phyloP scores from a whole-genome alignment of 2,888 invertebrate genomes.

The Oscheius sp. region DNA sequence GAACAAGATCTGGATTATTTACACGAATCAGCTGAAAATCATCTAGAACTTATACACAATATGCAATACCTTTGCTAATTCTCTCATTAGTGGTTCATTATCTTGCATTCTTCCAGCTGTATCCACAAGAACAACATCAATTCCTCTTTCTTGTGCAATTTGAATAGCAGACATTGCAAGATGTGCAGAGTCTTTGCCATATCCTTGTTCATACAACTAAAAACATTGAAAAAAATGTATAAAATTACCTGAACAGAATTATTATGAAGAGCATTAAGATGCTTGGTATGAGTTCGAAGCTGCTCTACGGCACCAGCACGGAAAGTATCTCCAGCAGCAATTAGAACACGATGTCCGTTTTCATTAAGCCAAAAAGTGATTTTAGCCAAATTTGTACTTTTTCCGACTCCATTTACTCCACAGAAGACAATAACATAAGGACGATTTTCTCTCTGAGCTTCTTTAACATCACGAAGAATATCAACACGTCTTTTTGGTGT shows the following conservation, averaged over 20 bases:
- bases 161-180: conserved; percentile 94
- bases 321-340: conserved; percentile 99
- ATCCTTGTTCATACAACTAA: conserved; percentile 95
- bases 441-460: conserved; percentile 82
- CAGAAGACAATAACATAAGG: conserved; percentile 96
- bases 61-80: conserved; percentile 86
- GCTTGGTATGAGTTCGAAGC: conserved; percentile 89
- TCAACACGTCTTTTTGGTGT: conserved; percentile 93
- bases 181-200: conserved; percentile 97
- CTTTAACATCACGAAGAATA: conserved; percentile 92
- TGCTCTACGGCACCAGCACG: conserved; percentile 96
- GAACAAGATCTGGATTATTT: conserved; percentile 93
- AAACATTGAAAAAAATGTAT: conserved; percentile 73
- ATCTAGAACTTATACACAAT: not conserved
- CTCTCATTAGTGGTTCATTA: conserved; percentile 98
- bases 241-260: conserved; percentile 42
- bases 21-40: conserved; percentile 84
- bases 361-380: conserved; percentile 99
- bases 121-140: conserved; percentile 94
- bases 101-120: conserved; percentile 99
- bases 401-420: conserved; percentile 98
- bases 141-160: conserved; percentile 77
- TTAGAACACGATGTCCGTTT: conserved; percentile 91
- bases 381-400: conserved; percentile 97
- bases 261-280: conserved; percentile 92